These are phyloP conservation scores for Picathartes gymnocephalus DNA, from an alignment of 2,113 vertebrate genomes.

Conservation along the genomic window DNA sequence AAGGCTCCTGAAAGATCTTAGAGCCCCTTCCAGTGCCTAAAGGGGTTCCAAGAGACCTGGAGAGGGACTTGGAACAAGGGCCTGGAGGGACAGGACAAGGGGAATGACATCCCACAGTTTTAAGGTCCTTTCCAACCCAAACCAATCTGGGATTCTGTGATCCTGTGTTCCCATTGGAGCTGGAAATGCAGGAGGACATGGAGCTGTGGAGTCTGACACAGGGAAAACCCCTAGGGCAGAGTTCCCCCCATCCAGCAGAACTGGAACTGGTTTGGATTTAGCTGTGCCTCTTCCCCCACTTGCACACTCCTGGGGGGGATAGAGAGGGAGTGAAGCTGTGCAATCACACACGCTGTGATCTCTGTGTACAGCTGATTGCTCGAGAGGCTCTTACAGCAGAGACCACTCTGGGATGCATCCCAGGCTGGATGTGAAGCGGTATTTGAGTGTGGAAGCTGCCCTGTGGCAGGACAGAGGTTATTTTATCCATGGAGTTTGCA, in stretches of 20 bases:
- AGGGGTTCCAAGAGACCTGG: not conserved
- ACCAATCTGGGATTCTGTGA: not conserved
- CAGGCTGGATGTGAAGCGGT: not conserved
- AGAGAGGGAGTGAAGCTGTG: accelerated
- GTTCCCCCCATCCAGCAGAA: not conserved
- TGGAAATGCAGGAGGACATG: not conserved
- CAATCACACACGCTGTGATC: accelerated
- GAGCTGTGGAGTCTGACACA: not conserved
- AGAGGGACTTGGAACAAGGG: not conserved
- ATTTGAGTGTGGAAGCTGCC: not conserved
- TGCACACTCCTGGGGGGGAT: not conserved
- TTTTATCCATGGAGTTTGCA: not conserved
- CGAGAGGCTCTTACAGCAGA: not conserved
- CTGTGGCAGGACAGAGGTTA: not conserved
- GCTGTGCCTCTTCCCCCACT: not conserved
- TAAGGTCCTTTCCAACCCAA: not conserved
- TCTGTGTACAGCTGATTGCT: accelerated
- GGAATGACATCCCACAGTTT: not conserved
- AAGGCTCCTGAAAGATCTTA: not conserved
- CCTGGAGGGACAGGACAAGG: not conserved
- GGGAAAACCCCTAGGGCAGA: not conserved
- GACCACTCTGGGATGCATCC: not conserved
- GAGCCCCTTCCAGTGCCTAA: not conserved
- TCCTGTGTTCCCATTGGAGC: accelerated
- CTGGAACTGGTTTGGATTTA: not conserved